Evolutionary conservation across 2,888 invertebrate species (phyloP).

Genomic region (Meiosimyza decipiens): DNA sequence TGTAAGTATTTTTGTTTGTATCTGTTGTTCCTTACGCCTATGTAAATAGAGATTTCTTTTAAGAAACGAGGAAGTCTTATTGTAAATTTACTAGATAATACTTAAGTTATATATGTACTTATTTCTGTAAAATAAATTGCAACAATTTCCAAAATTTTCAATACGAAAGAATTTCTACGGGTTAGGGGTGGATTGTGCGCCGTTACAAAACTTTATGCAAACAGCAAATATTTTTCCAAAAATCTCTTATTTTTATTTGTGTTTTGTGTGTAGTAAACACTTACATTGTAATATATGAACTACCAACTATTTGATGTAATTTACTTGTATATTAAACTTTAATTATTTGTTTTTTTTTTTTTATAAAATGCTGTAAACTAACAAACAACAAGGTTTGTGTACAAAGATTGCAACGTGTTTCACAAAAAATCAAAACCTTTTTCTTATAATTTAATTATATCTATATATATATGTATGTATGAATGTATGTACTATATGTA

Average conservation of each 20-base stretch:
- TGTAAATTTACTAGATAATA: neutral
- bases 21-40: neutral
- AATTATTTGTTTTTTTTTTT: conserved; percentile 23
- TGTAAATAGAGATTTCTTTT: neutral
- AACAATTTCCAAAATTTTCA: neutral
- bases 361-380: conserved; percentile 39
- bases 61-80: conserved; percentile 7
- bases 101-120: neutral
- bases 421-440: conserved; percentile 24
- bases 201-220: conserved; percentile 20
- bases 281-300: neutral
- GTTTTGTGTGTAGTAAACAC: neutral
- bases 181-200: conserved; percentile 11
- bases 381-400: conserved; percentile 26
- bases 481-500: neutral
- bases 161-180: neutral
- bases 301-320: neutral
- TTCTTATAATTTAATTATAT: neutral
- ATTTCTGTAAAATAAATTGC: conserved; percentile 13
- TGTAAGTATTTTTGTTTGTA: neutral
- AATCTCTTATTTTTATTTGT: conserved; percentile 3
- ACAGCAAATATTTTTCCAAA: conserved; percentile 33
- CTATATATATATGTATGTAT: neutral
- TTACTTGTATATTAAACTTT: conserved; percentile 7
- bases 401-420: conserved; percentile 28